Conservation (phyloP, 2,888 invertebrate genomes). For the Polydrusus cervinus region DNA sequence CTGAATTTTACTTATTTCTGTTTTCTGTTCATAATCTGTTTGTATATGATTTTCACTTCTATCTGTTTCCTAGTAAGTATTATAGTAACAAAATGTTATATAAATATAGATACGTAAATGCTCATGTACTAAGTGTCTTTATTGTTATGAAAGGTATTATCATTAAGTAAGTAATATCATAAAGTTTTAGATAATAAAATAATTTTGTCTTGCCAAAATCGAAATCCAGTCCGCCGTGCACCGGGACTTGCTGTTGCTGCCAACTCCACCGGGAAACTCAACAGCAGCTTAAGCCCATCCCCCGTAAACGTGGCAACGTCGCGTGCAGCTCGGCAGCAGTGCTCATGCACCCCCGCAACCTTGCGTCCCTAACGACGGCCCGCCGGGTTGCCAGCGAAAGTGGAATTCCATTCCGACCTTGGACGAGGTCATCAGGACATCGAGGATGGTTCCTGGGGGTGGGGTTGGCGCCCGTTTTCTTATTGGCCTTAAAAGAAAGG, state of each 20-base stretch:
- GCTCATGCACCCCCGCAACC: constrained; percentile 46
- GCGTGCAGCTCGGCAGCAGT: constrained; percentile 33
- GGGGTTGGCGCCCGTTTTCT: constrained; percentile 29
- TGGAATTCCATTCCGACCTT: constrained; percentile 52
- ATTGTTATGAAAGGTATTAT: no score
- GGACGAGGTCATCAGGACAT: constrained; percentile 51
- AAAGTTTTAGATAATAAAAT: no score
- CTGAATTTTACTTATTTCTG: no score
- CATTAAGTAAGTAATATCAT: no score
- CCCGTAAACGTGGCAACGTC: constrained; percentile 44
- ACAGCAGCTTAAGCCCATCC: constrained; percentile 29
- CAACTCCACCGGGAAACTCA: constrained; percentile 29
- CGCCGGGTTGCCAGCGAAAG: constrained; percentile 50
- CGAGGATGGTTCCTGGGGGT: constrained; percentile 33
- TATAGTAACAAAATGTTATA: no score
- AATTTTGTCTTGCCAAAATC: no score
- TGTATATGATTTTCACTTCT: no score
- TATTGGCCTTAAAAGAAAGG: constrained; percentile 32
- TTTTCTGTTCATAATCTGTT: no score
- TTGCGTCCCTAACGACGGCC: constrained; percentile 53
- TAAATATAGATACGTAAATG: no score
- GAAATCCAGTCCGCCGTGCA: neutral
- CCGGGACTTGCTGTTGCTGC: constrained; percentile 43
- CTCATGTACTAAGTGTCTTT: no score
- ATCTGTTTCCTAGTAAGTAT: no score